Percentiles rank a stretch among this genome's conserved stretches.
Evolutionary conservation across 2,113 vertebrate genomes (phyloP).

Genomic region (Falcunculus frontatus): DNA sequence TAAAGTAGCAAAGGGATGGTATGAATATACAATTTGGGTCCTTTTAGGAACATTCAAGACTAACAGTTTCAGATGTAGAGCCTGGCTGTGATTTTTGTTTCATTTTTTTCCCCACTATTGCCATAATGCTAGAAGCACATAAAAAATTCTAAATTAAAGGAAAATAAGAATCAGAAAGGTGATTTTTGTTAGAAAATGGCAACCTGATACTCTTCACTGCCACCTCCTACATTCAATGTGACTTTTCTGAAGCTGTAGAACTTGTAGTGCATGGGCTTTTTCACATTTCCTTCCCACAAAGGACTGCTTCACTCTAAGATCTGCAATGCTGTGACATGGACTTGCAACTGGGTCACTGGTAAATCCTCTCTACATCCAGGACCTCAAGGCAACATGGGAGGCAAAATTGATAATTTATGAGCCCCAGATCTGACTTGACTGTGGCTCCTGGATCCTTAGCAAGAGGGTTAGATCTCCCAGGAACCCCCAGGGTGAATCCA

Average conservation of each 20-base stretch:
- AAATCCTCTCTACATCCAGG: neutral
- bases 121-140: neutral
- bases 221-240: neutral
- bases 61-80: neutral
- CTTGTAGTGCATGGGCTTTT: neutral
- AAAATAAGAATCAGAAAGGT: neutral
- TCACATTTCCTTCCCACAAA: neutral
- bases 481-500: neutral
- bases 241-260: neutral
- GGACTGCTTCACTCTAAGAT: neutral
- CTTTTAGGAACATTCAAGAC: neutral
- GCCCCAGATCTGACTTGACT: neutral
- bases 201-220: neutral
- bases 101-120: neutral
- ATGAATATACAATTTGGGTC: slow-evolving; percentile 3
- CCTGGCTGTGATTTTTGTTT: neutral
- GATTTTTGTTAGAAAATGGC: neutral
- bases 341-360: neutral
- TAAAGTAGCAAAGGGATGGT: slow-evolving; percentile 23
- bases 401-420: neutral
- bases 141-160: neutral
- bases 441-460: neutral
- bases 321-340: neutral
- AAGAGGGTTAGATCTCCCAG: neutral
- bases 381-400: neutral